Base-by-base conservation (phyloP, 2,113 vertebrate species). In the Corythornis cristatus region DNA sequence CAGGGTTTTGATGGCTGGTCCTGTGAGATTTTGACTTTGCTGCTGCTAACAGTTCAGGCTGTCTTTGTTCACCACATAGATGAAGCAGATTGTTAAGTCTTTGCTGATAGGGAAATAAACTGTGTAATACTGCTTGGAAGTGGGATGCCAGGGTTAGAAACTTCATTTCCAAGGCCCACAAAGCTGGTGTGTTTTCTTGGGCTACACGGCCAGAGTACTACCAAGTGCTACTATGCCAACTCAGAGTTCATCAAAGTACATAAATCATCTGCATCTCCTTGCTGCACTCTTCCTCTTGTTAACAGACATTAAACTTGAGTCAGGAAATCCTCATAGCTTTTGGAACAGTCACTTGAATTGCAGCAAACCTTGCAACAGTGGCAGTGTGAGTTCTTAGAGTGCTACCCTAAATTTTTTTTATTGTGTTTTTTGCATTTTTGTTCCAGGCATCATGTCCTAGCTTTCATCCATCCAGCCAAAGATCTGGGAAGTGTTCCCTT, bases 401-500 rank as follows among this genome's bases (percentile, higher is more conserved):
- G 25, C 11, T 66, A 26, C 25, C 29, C n/a, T 90, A 21, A 35
- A 53, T 6, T 21, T 57, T 67, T 80, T 90, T 75, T 43, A n/a
- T 37, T 11, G 21, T 43, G 3, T 6, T 37, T 76, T 76, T 72
- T 54, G 3, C 6, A 15, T 37, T 66, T 89, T 60, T 86, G 83
- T 85, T 42, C 42, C 20, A 53, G n/a, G 17, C 75, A 46, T 57
- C 60, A 15, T 62, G 42, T 93, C 51, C 37, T 54, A 86, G 35
- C 65, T 86, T 81, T 89, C 42, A 60, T 60, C 84, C 37, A 48
- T 42, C 53, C 28, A 70, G 33, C 11, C 82, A 51, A 74, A 86
- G 50, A 35, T 75, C 23, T 73, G 78, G 51, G 78, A 76, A 23
- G 15, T 89, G n/a, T 76, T 95, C 58, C 42, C 18, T 83, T 89